Conservation (phyloP, 92 coral and sea anemone species). For the Pocillopora grandis region DNA sequence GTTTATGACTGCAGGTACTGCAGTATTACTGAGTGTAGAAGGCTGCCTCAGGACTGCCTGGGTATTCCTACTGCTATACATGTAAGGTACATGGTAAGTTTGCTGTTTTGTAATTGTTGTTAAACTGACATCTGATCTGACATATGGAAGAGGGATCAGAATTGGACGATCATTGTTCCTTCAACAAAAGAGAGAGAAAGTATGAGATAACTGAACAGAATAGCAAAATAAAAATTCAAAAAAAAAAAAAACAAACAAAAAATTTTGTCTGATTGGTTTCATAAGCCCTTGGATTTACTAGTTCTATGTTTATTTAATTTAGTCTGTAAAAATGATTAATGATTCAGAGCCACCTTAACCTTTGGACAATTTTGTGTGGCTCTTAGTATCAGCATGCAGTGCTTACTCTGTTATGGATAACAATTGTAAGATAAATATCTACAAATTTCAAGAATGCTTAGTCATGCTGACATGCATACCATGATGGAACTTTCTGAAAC, state of each 20-base stretch:
- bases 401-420: too few species aligned
- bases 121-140: slow-evolving; percentile 48
- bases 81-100: slow-evolving; percentile 50
- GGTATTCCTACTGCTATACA: slow-evolving; percentile 42
- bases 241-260: not conserved
- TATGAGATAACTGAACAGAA: not conserved
- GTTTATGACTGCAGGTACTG: slow-evolving; percentile 77
- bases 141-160: slow-evolving; percentile 75
- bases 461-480: too few species aligned
- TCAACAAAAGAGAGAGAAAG: not conserved
- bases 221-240: not conserved
- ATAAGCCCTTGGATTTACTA: too few species aligned
- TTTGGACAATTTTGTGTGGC: too few species aligned
- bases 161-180: slow-evolving; percentile 66
- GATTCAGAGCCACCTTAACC: too few species aligned
- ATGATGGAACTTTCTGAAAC: too few species aligned
- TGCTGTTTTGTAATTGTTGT: slow-evolving; percentile 50
- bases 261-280: too few species aligned
- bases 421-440: too few species aligned
- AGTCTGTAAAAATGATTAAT: too few species aligned
- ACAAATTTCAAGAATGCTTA: too few species aligned
- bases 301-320: too few species aligned
- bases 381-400: too few species aligned
- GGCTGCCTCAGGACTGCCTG: slow-evolving; percentile 32
- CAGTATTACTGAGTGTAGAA: slow-evolving; percentile 21